Percentiles rank a stretch among this genome's conserved stretches.
Conservation (phyloP, 2,113 vertebrate species). For the Cygnus atratus region DNA sequence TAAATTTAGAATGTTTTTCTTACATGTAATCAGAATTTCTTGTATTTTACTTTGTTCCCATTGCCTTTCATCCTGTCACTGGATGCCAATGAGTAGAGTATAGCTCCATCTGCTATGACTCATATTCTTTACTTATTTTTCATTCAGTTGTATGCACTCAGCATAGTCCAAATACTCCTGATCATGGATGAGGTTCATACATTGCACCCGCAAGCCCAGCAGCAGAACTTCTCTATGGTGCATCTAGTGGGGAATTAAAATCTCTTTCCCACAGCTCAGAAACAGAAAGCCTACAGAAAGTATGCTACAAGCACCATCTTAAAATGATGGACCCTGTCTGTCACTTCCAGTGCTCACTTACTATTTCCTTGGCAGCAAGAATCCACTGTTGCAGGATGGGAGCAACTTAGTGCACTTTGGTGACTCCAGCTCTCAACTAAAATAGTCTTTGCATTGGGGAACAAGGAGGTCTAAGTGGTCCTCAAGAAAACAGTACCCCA, state of each 20-base stretch:
- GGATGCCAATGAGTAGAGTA: not conserved
- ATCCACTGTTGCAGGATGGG: too few species aligned
- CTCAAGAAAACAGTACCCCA: not conserved
- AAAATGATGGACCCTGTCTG: not conserved
- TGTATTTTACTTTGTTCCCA: not conserved
- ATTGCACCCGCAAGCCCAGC: not conserved
- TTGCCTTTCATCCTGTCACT: not conserved
- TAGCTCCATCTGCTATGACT: not conserved
- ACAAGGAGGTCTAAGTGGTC: not conserved
- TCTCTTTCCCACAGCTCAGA: too few species aligned
- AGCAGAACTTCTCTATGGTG: not conserved
- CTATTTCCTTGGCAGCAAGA: too few species aligned
- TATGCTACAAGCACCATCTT: not conserved
- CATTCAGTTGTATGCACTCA: not conserved
- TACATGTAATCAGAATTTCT: not conserved
- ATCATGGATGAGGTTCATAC: not conserved
- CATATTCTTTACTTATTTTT: not conserved
- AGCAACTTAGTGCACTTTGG: not conserved
- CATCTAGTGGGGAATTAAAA: too few species aligned
- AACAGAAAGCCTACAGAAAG: too few species aligned
- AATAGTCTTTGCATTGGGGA: not conserved
- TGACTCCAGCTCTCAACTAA: not conserved
- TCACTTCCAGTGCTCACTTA: not conserved
- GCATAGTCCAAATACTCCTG: not conserved
- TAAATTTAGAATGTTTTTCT: too few species aligned